These are phyloP conservation scores for Drosophila paramelanica DNA, from an alignment of 2,888 invertebrate species.

Conservation along the genomic window DNA sequence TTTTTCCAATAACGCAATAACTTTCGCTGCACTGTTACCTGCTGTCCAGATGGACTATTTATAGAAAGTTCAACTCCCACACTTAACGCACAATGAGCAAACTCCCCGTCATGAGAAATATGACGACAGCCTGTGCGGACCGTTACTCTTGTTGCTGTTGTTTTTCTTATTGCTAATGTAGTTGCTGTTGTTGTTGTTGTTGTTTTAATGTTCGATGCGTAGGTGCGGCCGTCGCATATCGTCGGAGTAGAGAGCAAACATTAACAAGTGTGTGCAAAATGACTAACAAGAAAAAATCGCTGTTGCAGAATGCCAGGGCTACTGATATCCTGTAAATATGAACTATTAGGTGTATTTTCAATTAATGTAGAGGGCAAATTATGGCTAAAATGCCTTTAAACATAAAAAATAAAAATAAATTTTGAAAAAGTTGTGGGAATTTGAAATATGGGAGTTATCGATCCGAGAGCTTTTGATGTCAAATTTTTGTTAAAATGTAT, in stretches of 20 bases:
- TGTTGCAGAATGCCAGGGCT: background rate
- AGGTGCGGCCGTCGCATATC: constrained; percentile 36
- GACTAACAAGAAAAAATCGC: constrained; percentile 18
- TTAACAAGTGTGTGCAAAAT: constrained; percentile 67
- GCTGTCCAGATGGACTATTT: constrained; percentile 45
- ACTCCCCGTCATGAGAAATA: constrained; percentile 42
- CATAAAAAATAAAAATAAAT: too few species aligned
- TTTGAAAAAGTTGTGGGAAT: too few species aligned
- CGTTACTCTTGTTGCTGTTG: constrained; percentile 20
- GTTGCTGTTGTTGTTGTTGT: constrained; percentile 34
- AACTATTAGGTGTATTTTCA: background rate
- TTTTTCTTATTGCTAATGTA: constrained; percentile 26
- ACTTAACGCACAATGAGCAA: constrained; percentile 24
- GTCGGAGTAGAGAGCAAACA: constrained; percentile 60
- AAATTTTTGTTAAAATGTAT: too few species aligned
- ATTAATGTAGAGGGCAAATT: too few species aligned
- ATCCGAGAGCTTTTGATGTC: too few species aligned
- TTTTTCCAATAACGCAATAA: background rate
- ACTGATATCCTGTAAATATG: constrained; percentile 4
- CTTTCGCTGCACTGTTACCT: background rate
- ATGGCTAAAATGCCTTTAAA: too few species aligned
- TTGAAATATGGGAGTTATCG: too few species aligned
- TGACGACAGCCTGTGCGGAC: constrained; percentile 55
- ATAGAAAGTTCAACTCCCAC: constrained; percentile 56
- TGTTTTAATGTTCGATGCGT: constrained; percentile 24